Evolutionary conservation across 2,888 invertebrate species (phyloP), one percentile per base, ranked within the genome.

Genomic region (Agelastica alni): DNA sequence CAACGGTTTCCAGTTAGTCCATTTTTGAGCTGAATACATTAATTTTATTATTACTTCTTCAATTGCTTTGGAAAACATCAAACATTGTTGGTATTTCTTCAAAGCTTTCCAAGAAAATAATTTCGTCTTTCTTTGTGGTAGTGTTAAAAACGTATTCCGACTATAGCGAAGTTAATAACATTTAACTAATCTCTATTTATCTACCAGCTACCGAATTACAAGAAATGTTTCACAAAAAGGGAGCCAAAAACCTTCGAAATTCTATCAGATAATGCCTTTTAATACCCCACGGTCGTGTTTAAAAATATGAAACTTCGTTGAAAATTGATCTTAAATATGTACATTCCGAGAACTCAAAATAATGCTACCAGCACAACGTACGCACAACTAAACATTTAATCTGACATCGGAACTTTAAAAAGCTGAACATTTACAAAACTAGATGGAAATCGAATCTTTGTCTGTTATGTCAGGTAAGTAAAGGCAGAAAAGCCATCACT

Each of bases 401-500:
- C 64, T 60, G 64, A 62, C 60, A 58, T 58, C 64, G 61, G 61
- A 53, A 61, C 53, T 56, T 54, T 46, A 59, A 53, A 59, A 62
- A 60, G 59, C 53, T 58, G 56, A 41, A 59, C 57, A 59, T 64
- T 63, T 61, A 55, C 48, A 56, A 54, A 53, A 56, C 41, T 41
- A 59, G 59, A 61, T 56, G 47, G 45, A 53, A 59, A 57, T 58
- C 55, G 53, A 42, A 20, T 59, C 56, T 52, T 39, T 66, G 26
- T 39, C 32, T 32, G 18, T 32, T 61, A 70, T 65, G 63, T 64
- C 70, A 71, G 71, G 70, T 70, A 70, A 68, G 65, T 58, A 64
- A 62, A 61, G 67, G 60, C 56, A 62, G 61, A 69, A 67, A 71
- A 70, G 71, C 69, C 70, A 70, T 63, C 68, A 66, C 70, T 71